Conservation (phyloP, 2,888 invertebrate species). For the Synanthedon vespiformis region DNA sequence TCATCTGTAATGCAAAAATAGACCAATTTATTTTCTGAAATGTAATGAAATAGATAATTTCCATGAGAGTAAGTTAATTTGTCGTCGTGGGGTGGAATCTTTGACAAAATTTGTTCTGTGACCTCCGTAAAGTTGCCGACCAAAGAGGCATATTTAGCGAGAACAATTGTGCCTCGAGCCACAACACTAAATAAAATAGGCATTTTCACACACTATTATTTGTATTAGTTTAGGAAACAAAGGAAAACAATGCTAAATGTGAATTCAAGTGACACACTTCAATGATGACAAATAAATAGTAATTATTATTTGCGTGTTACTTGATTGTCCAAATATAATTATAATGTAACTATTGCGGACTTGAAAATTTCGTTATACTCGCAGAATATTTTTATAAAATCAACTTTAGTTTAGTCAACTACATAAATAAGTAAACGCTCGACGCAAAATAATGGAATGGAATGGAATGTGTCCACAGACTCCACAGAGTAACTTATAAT, state of each 20-base stretch:
- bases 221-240: constrained; percentile 11
- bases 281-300: neutral
- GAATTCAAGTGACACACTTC: neutral
- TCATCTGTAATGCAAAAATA: constrained; percentile 97
- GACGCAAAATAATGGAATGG: too few relatives aligned
- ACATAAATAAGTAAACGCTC: too few relatives aligned
- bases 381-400: too few relatives aligned
- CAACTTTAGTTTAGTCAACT: too few relatives aligned
- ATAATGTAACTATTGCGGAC: too few relatives aligned
- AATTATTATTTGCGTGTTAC: too few relatives aligned
- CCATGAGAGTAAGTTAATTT: constrained; percentile 94
- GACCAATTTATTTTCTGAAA: constrained; percentile 86
- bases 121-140: constrained; percentile 96
- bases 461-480: too few relatives aligned
- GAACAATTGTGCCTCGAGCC: constrained; percentile 84
- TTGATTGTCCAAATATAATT: too few relatives aligned
- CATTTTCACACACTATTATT: constrained; percentile 68
- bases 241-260: neutral
- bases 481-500: too few relatives aligned
- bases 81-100: constrained; percentile 89
- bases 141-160: constrained; percentile 92
- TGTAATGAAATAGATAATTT: constrained; percentile 92
- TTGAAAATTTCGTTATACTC: too few relatives aligned
- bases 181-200: constrained; percentile 92
- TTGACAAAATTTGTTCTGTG: constrained; percentile 88